Conservation (phyloP, 2,113 vertebrate species). For the Bos javanicus region DNA sequence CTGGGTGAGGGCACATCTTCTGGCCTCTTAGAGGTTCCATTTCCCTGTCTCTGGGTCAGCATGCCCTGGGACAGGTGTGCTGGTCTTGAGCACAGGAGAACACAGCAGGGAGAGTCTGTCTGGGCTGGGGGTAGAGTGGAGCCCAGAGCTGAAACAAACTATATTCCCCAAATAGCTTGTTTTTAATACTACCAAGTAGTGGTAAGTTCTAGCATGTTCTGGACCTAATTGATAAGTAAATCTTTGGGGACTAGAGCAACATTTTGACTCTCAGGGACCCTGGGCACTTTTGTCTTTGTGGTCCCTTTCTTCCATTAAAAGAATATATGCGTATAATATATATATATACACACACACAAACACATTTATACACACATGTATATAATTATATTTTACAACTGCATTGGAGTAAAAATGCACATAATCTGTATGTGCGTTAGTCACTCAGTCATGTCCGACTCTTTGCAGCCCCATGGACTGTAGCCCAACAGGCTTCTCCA, state of each 20-base stretch:
- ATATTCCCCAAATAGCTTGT: background rate
- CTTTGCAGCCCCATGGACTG: background rate
- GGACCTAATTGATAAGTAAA: background rate
- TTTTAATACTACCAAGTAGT: background rate
- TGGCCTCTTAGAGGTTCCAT: background rate
- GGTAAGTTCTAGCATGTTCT: background rate
- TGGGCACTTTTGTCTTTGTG: background rate
- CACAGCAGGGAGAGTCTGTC: too few species aligned
- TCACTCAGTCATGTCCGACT: fast-evolving
- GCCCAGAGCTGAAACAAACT: background rate
- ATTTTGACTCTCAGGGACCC: background rate
- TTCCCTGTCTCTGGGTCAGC: background rate
- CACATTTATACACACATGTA: background rate
- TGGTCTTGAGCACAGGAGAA: background rate
- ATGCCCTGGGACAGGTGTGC: background rate
- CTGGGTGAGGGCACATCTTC: too few species aligned
- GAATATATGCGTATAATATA: background rate
- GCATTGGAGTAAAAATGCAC: background rate
- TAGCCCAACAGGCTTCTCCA: background rate
- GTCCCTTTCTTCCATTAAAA: background rate
- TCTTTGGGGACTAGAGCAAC: background rate
- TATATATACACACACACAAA: too few species aligned
- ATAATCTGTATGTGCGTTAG: background rate
- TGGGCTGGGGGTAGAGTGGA: background rate
- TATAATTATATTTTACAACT: background rate